Percentiles rank a stretch among this genome's conserved stretches.
Evolutionary conservation across 2,888 invertebrate species (phyloP).

Genomic region (Drepanosiphum platanoidis): DNA sequence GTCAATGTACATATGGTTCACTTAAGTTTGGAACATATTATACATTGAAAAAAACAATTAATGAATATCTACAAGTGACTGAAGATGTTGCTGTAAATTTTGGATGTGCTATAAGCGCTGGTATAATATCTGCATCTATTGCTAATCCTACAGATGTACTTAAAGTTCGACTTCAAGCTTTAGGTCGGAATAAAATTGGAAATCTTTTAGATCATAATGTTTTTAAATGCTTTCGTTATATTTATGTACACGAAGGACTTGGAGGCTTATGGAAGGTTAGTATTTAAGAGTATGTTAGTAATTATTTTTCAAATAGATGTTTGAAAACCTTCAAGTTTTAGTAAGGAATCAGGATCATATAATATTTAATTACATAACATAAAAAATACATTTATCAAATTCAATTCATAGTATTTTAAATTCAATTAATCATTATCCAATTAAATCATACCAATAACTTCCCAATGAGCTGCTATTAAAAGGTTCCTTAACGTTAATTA

Average conservation of each 20-base stretch:
- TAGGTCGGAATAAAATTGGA: slow-evolving; percentile 66
- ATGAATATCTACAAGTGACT: slow-evolving; percentile 68
- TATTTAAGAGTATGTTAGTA: slow-evolving; percentile 26
- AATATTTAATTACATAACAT: no score
- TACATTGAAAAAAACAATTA: slow-evolving; percentile 75
- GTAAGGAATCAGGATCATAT: no score
- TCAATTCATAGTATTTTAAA: no score
- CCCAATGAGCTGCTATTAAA: no score
- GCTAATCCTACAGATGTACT: slow-evolving; percentile 96
- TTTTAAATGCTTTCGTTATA: slow-evolving; percentile 81
- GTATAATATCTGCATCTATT: slow-evolving; percentile 92
- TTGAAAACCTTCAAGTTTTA: background rate
- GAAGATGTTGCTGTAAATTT: slow-evolving; percentile 77
- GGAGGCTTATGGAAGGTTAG: slow-evolving; percentile 85
- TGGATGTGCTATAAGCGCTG: slow-evolving; percentile 83
- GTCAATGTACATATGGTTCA: slow-evolving; percentile 95
- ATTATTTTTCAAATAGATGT: background rate
- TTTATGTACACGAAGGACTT: slow-evolving; percentile 84
- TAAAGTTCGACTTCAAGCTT: slow-evolving; percentile 93
- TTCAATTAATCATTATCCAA: no score
- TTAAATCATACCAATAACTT: no score
- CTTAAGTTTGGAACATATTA: slow-evolving; percentile 97
- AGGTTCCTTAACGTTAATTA: no score
- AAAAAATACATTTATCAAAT: no score
- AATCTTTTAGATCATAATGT: slow-evolving; percentile 70